Evolutionary conservation across 1,140 invertebrate species (phyloP).

Genomic region (Daktulosphaira vitifoliae): DNA sequence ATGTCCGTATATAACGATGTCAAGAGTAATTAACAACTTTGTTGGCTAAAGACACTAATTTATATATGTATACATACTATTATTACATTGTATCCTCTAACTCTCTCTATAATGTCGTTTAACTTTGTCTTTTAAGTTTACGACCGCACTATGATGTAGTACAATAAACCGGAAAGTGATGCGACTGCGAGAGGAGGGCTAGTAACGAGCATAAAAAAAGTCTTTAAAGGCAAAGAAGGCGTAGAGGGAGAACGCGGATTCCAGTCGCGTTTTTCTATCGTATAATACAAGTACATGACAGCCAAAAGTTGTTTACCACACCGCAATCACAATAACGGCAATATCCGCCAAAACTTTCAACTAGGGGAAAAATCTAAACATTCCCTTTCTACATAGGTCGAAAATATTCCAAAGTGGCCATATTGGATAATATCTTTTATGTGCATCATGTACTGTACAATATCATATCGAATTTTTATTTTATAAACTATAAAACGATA

Average conservation of each 20-base stretch:
- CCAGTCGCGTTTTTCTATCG: background rate
- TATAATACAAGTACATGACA: background rate
- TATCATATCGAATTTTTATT: no score
- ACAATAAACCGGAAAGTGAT: background rate
- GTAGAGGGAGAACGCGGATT: background rate
- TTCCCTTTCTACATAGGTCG: no score
- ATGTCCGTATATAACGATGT: constrained; percentile 3
- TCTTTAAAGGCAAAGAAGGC: background rate
- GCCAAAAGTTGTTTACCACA: constrained; percentile 2
- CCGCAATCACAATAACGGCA: no score
- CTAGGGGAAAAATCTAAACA: no score
- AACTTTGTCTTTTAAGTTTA: constrained; percentile 20
- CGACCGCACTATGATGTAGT: background rate
- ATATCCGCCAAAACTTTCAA: no score
- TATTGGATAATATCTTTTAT: no score
- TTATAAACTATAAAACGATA: no score
- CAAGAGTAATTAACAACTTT: constrained; percentile 34
- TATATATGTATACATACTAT: no score
- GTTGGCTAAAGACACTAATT: background rate
- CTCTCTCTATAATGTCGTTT: background rate
- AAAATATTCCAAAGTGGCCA: no score
- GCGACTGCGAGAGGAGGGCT: background rate
- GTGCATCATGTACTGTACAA: no score
- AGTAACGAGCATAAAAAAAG: no score
- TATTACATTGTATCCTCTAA: no score